Base-by-base conservation (phyloP, 2,888 invertebrate genomes). In the Biston stratarius region DNA sequence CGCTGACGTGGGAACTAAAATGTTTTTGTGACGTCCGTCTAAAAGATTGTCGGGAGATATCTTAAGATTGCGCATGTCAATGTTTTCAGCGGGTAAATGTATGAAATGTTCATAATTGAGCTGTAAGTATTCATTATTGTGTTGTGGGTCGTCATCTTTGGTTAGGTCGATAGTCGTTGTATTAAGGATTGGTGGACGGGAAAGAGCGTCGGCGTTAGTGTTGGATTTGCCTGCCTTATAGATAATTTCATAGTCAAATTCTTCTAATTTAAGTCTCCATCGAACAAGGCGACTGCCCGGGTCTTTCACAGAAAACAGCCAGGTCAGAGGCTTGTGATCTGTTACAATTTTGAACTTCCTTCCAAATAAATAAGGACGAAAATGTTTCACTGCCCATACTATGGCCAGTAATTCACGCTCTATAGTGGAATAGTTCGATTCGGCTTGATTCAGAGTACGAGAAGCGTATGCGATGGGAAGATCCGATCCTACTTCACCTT, bases 381-480 rank as follows among this genome's bases (percentile, higher is more conserved):
- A 68, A 3, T 38, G 53, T 58, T 69, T 69, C 10, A 36, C 38
- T 2, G 62, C 73, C 36, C 49, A 71, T n/a, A 67, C 34, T 1
- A 69, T 67, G 1, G 70, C 73, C 0, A 73, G 11, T 3, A 59
- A 38, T 44, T 72, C 71, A 47, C 67, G 66, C 38, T 72, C 71
- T 0, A 64, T 72, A 0, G 63, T 61, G 8, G 64, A 67, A n/a
- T 73, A 73, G 33, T 69, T 73, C 3, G 49, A n/a, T 40, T 70
- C 70, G 8, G 62, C 63, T 10, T 51, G 45, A n/a, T 70, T 71
- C 24, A 69, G 34, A 0, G 68, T 74, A 0, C 71, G 59, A 3
- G 70, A 74, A 0, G 74, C 74, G 36, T 59, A 69, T 7, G 62
- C 56, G 6, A 71, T 61, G n/a, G 71, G 73, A 12, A 51, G 64